Evolutionary conservation across 2,888 invertebrate species (phyloP).

Genomic region (Tenthredo notha): DNA sequence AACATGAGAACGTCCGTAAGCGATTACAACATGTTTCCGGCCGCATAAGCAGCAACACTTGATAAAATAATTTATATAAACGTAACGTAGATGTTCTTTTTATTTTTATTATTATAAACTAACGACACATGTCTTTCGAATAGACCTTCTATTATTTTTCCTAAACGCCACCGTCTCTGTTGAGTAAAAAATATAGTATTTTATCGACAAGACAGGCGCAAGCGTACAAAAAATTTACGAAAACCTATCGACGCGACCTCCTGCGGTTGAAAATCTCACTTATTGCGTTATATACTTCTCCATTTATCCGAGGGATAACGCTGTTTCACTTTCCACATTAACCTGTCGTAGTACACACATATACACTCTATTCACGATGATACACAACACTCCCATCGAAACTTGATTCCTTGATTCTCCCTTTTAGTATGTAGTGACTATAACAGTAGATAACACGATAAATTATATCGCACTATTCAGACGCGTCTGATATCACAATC

Average conservation of each 20-base stretch:
- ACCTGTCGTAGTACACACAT: no score
- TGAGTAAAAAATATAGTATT: constrained; percentile 7
- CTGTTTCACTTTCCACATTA: background rate
- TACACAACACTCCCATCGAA: background rate
- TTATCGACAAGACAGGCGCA: constrained; percentile 31
- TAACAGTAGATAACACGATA: background rate
- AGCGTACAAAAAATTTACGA: constrained; percentile 6
- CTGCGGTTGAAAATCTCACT: background rate
- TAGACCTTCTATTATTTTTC: background rate
- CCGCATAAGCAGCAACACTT: background rate
- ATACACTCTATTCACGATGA: background rate
- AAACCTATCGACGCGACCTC: background rate
- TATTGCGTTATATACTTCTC: background rate
- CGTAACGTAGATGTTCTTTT: background rate
- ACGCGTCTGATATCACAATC: background rate
- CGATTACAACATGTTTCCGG: background rate
- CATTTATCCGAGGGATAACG: background rate
- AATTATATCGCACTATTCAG: background rate
- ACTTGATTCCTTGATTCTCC: background rate
- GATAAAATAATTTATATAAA: background rate
- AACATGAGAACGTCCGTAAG: background rate
- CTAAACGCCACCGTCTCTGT: background rate
- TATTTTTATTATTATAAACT: background rate
- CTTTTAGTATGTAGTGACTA: background rate
- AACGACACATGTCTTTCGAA: background rate